A percentile compares a stretch with the other conserved stretches of the same genome.
Evolutionary conservation across 2,113 vertebrate genomes (phyloP).

Genomic region (Chascanopsetta lugubris): DNA sequence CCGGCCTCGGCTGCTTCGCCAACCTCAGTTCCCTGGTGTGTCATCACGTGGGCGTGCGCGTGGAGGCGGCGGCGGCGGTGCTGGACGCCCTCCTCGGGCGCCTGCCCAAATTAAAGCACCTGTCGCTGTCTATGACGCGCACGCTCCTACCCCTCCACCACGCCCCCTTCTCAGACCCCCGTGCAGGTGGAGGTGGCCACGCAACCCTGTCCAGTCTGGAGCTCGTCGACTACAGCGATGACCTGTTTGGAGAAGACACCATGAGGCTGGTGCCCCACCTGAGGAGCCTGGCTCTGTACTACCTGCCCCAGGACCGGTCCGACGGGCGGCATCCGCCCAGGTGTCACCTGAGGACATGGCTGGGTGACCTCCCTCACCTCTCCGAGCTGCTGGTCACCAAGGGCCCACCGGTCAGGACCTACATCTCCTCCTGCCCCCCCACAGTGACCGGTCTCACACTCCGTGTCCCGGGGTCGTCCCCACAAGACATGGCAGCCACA

Average conservation of each 20-base stretch:
- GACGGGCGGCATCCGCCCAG: not conserved
- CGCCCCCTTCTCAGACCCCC: fast-evolving
- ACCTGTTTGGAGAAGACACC: slow-evolving; percentile 5
- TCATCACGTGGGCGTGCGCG: slow-evolving; percentile 6
- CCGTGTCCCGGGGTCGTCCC: slow-evolving; percentile 11
- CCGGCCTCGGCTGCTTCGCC: slow-evolving; percentile 30
- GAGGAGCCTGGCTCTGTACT: slow-evolving; percentile 48
- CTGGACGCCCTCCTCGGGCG: slow-evolving; percentile 11
- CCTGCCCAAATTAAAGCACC: slow-evolving; percentile 56
- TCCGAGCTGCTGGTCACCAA: slow-evolving; percentile 41
- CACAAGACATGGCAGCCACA: slow-evolving; percentile 33
- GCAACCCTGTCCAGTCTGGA: slow-evolving; percentile 65
- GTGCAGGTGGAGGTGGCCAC: not conserved
- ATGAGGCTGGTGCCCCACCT: slow-evolving; percentile 51
- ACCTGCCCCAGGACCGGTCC: not conserved
- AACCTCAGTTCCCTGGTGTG: slow-evolving; percentile 52
- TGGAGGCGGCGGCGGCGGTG: not conserved
- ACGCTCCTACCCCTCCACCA: fast-evolving
- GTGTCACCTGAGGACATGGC: slow-evolving; percentile 45
- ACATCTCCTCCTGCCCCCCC: slow-evolving; percentile 45
- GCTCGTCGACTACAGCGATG: slow-evolving; percentile 32
- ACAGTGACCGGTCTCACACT: slow-evolving; percentile 62
- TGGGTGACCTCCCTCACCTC: slow-evolving; percentile 50
- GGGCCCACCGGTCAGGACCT: slow-evolving; percentile 42
- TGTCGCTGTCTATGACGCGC: slow-evolving; percentile 40